A percentile compares a stretch with the other conserved stretches of the same genome.
These are phyloP conservation scores for Clepsis dumicolana DNA, from an alignment of 2,888 invertebrate genomes.

Conservation along the genomic window DNA sequence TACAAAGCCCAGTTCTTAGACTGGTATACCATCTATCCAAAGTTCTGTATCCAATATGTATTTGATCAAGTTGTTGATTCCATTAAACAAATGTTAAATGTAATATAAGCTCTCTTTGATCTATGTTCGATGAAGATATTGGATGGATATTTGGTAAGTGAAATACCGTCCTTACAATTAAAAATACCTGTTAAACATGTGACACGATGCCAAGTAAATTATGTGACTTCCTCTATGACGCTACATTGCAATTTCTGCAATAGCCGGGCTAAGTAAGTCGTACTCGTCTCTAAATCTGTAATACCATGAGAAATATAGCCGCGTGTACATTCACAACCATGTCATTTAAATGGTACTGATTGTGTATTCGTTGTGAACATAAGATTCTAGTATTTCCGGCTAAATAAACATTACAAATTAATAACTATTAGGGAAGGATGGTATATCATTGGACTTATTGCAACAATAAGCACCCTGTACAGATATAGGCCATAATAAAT, in stretches of 20 bases:
- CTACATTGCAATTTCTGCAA: not conserved
- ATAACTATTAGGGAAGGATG: not conserved
- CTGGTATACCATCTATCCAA: not conserved
- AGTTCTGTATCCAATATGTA: not conserved
- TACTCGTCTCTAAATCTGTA: slow-evolving; percentile 1
- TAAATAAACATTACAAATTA: slow-evolving; percentile 40
- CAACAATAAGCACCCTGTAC: slow-evolving; percentile 53
- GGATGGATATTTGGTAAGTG: not conserved
- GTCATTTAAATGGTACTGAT: slow-evolving; percentile 51
- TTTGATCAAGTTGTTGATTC: not conserved
- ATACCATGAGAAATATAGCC: slow-evolving; percentile 5
- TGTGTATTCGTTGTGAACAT: slow-evolving; percentile 65
- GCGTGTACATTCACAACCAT: slow-evolving; percentile 70
- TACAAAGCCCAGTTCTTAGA: slow-evolving; percentile 54
- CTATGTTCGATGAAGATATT: not conserved
- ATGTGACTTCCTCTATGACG: not conserved
- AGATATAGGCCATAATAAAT: slow-evolving; percentile 54
- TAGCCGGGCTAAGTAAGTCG: not conserved
- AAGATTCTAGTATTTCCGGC: slow-evolving; percentile 45
- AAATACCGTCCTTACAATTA: slow-evolving; percentile 4
- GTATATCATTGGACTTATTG: slow-evolving; percentile 23
- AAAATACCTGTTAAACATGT: not conserved
- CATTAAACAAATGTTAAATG: not conserved
- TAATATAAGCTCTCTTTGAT: not conserved
- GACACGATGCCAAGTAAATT: not conserved